These are phyloP conservation scores for Tamandua tetradactyla DNA, from an alignment of 2,797 vertebrate genomes.

Conservation along the genomic window DNA sequence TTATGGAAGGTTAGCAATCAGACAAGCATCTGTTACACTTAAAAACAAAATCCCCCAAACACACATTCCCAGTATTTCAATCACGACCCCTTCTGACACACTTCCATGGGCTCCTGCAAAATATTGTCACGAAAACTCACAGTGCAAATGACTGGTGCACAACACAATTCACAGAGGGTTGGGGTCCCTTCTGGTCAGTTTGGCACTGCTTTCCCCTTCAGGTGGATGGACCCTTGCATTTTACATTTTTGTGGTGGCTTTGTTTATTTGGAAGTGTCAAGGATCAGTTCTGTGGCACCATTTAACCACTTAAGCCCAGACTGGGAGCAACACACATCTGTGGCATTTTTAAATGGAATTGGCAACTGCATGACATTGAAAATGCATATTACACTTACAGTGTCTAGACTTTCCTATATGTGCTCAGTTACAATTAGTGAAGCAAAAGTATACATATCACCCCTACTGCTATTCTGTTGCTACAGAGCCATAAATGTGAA, in stretches of 20 bases:
- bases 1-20: conserved; percentile 77
- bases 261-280: conserved; percentile 76
- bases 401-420: conserved; percentile 90
- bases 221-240: conserved; percentile 81
- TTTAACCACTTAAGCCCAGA: conserved; percentile 84
- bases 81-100: conserved; percentile 74
- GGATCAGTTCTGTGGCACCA: conserved; percentile 81
- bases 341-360: conserved; percentile 86
- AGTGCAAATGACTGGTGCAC: conserved; percentile 84
- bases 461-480: conserved; percentile 87
- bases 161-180: conserved; percentile 78
- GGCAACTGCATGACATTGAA: conserved; percentile 87
- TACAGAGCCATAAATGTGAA: conserved; percentile 88
- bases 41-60: conserved; percentile 77
- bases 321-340: conserved; percentile 87
- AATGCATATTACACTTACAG: conserved; percentile 88
- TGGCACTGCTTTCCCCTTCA: conserved; percentile 82
- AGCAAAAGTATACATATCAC: conserved; percentile 87
- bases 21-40: conserved; percentile 77
- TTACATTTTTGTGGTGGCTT: conserved; percentile 83
- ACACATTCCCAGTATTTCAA: conserved; percentile 65
- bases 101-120: conserved; percentile 77
- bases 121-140: conserved; percentile 83
- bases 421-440: conserved; percentile 89
- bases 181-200: conserved; percentile 83